Evolutionary conservation across 2,888 invertebrate genomes (phyloP), one percentile per base, ranked within the genome.

Genomic region (Glyphotaelius pellucidus): DNA sequence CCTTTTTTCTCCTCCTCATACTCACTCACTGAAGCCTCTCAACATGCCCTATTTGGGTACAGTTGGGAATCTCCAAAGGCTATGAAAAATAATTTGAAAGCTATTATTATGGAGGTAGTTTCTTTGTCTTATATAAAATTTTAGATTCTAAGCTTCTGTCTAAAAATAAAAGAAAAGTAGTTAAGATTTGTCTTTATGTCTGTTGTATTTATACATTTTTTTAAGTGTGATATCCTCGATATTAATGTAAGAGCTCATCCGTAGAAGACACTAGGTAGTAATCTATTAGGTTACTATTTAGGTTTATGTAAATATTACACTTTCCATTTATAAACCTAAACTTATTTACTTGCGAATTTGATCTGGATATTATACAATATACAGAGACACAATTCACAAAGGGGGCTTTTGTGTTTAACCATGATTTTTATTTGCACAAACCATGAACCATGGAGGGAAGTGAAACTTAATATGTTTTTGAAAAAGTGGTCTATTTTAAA

Each of bases 391-490:
- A 25, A 25, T n/a, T 67, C 25, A 67, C 52, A 52, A 25, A 38
- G 35, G 32, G 25, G 5, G 15, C 32, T 83, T 32, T 42, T 83
- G 25, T 83, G 32, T 83, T 32, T 83, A 35, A 83, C 35, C 83
- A 11, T 38, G 25, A 25, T 19, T 35, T 83, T 38, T 47, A 86
- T 86, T 86, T 86, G 86, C 86, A 42, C 30, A 86, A 86, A 42
- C 32, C 86, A 42, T 42, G n/a, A 67, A 67, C 67, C 25, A 67
- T 9, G 25, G 30, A 38, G 47, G 86, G 47, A 86, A n/a, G 25
- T 67, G 88, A 32, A 88, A 88, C 52, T 31, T 67, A 88, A 88
- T 88, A 88, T 67, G 32, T 32, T 67, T 88, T 88, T 88, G 88
- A 52, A 88, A 32, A 32, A 32, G 67, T 67, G 30, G 31, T 32